A percentile compares a stretch with the other conserved stretches of the same genome.
phyloP scores from a whole-genome alignment of 2,888 invertebrate genomes.

The Emesis furor region DNA sequence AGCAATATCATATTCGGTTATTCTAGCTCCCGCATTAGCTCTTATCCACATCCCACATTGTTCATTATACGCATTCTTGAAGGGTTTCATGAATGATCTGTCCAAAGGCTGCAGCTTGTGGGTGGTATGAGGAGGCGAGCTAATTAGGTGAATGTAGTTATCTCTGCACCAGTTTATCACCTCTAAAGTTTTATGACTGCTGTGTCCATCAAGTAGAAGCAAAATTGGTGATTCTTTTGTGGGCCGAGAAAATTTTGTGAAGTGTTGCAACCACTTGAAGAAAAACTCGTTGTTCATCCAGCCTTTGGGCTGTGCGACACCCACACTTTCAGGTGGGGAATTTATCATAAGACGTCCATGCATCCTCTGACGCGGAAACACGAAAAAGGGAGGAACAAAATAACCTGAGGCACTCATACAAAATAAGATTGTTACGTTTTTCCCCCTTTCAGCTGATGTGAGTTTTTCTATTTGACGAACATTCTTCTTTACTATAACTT shows the following conservation, averaged over 20 bases:
- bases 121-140: constrained; percentile 71
- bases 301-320: constrained; percentile 68
- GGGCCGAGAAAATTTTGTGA: constrained; percentile 46
- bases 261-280: constrained; percentile 47
- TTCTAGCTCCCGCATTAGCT: constrained; percentile 62
- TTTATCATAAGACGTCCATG: constrained; percentile 66
- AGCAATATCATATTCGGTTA: constrained; percentile 68
- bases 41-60: constrained; percentile 34
- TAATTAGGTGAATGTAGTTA: constrained; percentile 54
- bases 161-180: constrained; percentile 65
- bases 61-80: constrained; percentile 59
- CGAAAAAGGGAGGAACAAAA: constrained; percentile 70
- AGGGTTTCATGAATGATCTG: constrained; percentile 71
- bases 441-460: constrained; percentile 69
- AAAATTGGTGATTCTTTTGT: constrained; percentile 53
- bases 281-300: constrained; percentile 71
- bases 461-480: constrained; percentile 65
- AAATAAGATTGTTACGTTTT: constrained; percentile 64
- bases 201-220: constrained; percentile 49
- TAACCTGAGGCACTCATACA: constrained; percentile 64
- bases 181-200: constrained; percentile 34
- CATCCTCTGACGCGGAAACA: constrained; percentile 70
- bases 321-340: constrained; percentile 66
- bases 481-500: constrained; percentile 35
- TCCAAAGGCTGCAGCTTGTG: constrained; percentile 73